Base-by-base conservation (phyloP, 2,797 vertebrate species). In the Myotis planiceps region DNA sequence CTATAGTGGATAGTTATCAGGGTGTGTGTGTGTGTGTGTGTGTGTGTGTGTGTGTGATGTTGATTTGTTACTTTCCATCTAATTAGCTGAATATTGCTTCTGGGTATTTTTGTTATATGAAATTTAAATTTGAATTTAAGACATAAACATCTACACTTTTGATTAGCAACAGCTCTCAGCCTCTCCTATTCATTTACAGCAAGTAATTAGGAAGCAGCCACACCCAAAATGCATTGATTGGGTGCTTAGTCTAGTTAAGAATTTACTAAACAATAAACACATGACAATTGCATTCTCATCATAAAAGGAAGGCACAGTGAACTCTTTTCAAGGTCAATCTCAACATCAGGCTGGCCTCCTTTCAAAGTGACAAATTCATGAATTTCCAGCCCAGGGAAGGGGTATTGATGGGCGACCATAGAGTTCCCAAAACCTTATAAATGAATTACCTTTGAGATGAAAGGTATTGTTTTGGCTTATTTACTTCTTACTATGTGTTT, bases 261-360 rank as follows among this genome's bases (percentile, higher is more conserved):
- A n/a, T 32, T 69, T 32, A 16, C 75, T 19, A 4, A 34, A 60
- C 29, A 34, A 21, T 2, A 19, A 25, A 15, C 10, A 5, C 2
- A 2, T 3, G 65, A 21, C 25, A 0, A 3, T 5, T 32, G 9
- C 27, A 23, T 10, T 39, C 29, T 18, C 27, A 2, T 18, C 34
- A 1, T n/a, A 3, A 66, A 87, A 80, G 2, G 13, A 27, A 3
- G 0, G 23, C 27, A 3, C 23, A 0, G 9, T 15, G 9, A 12
- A 9, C 25, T 25, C 6, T 55, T 63, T 78, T 45, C 45, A 10
- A 37, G 29, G 51, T 23, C 45, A 32, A 4, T 10, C 34, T 19
- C n/a, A 6, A 49, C 27, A 34, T 18, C 1, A 14, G 69, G 49
- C 39, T 9, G 65, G 13, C 27, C 45, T n/a, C n/a, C 3, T 34